phyloP scores from a whole-genome alignment of 1,140 invertebrate genomes.

The Diploscapter pachys region DNA sequence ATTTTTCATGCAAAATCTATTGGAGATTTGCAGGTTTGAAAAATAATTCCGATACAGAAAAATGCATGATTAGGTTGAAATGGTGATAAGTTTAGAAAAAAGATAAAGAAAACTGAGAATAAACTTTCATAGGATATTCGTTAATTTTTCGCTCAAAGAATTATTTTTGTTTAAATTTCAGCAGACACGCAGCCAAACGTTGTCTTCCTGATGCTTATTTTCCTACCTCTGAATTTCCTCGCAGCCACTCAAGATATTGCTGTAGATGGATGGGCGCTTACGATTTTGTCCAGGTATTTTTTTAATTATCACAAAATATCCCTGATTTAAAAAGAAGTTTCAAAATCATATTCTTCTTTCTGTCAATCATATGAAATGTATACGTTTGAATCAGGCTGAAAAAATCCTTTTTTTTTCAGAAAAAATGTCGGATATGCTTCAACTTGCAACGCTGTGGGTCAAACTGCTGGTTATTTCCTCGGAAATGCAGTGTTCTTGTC shows the following conservation, averaged over 20 bases:
- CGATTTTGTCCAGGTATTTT: conserved; percentile 83
- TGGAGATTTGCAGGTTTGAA: too few species aligned
- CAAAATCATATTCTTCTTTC: too few species aligned
- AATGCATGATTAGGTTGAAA: too few species aligned
- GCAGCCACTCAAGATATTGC: conserved; percentile 99
- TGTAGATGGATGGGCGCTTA: conserved; percentile 98
- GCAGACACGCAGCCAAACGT: conserved; percentile 71
- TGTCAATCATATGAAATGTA: too few species aligned
- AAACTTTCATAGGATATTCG: too few species aligned
- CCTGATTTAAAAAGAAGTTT: neutral
- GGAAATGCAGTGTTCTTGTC: conserved; percentile 96
- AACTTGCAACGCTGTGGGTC: conserved; percentile 96
- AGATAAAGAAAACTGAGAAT: too few species aligned
- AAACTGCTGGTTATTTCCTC: conserved; percentile 93
- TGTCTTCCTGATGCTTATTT: conserved; percentile 75
- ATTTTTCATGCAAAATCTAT: too few species aligned
- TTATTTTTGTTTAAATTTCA: neutral
- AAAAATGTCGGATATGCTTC: conserved; percentile 95
- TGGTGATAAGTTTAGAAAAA: too few species aligned
- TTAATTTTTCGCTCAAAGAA: too few species aligned
- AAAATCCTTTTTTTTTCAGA: conserved; percentile 62
- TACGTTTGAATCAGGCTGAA: too few species aligned
- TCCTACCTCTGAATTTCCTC: conserved; percentile 88
- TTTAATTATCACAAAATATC: neutral
- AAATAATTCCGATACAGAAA: too few species aligned